Evolutionary conservation across 2,888 invertebrate species (phyloP).

Genomic region (Hydrotaea diabolus): DNA sequence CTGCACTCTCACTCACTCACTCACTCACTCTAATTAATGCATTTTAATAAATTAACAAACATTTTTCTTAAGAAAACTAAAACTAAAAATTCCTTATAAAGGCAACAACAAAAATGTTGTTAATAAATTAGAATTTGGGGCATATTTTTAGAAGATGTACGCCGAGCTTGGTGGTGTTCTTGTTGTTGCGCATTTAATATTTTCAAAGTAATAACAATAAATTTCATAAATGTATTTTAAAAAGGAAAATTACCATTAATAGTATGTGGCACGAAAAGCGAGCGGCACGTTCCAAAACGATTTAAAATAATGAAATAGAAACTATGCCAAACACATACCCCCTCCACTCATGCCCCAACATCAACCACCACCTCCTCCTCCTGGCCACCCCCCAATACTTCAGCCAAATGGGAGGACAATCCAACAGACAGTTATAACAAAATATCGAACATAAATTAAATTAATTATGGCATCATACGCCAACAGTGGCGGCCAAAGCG

Average conservation of each 20-base stretch:
- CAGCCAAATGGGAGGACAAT: conserved; percentile 28
- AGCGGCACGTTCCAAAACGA: conserved; percentile 78
- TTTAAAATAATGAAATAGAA: conserved; percentile 73
- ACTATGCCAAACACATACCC: conserved; percentile 19
- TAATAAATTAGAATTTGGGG: conserved; percentile 13
- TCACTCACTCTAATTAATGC: conserved; percentile 17
- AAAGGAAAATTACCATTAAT: conserved; percentile 64
- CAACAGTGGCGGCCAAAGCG: conserved; percentile 22
- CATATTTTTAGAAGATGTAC: not conserved
- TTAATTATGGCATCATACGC: conserved; percentile 74
- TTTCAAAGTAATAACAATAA: conserved; percentile 68
- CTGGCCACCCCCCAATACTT: not conserved
- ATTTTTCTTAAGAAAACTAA: conserved; percentile 5
- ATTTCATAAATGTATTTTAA: conserved; percentile 65
- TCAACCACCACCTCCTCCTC: not conserved
- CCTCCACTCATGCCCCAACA: not conserved
- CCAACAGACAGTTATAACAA: conserved; percentile 71
- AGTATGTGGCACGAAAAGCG: conserved; percentile 50
- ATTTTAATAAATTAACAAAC: conserved; percentile 35
- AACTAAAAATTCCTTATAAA: not conserved
- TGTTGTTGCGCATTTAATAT: conserved; percentile 54
- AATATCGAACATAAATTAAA: conserved; percentile 79
- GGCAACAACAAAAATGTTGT: not conserved
- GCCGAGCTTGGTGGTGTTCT: not conserved
- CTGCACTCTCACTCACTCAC: too few species aligned